A percentile compares a stretch with the other conserved stretches of the same genome.
Evolutionary conservation across 2,797 vertebrate species (phyloP).

Genomic region (Crocodylus rhombifer): DNA sequence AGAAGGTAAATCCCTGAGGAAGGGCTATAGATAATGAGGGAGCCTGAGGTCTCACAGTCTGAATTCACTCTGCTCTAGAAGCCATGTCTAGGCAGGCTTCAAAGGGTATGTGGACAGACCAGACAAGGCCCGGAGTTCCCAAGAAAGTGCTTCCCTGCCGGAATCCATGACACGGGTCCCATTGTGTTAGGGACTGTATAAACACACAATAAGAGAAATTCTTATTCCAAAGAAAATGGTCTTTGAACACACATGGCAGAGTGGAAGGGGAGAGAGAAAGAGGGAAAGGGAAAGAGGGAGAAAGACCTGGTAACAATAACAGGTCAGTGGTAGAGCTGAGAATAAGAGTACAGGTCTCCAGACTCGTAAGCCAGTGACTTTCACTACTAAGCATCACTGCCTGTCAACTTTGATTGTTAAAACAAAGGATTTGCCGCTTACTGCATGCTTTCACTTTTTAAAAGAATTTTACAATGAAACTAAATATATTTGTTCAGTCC

Average conservation of each 20-base stretch:
- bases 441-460: not conserved
- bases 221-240: not conserved
- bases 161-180: not conserved
- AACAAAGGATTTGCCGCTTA: accelerated
- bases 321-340: not conserved
- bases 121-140: too few species aligned
- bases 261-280: not conserved
- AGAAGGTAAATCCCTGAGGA: too few species aligned
- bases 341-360: not conserved
- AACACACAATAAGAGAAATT: not conserved
- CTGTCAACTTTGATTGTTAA: not conserved
- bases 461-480: not conserved
- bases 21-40: too few species aligned
- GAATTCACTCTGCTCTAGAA: too few species aligned
- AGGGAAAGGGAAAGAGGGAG: not conserved
- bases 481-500: not conserved
- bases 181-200: not conserved
- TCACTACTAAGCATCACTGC: not conserved
- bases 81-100: too few species aligned
- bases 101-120: too few species aligned
- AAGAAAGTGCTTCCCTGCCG: too few species aligned
- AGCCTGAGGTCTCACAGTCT: too few species aligned
- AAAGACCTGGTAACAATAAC: not conserved
- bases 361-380: not conserved
- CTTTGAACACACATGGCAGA: not conserved